Conservation (phyloP, 2,888 invertebrate genomes). For the Scaptomyza reducta region DNA sequence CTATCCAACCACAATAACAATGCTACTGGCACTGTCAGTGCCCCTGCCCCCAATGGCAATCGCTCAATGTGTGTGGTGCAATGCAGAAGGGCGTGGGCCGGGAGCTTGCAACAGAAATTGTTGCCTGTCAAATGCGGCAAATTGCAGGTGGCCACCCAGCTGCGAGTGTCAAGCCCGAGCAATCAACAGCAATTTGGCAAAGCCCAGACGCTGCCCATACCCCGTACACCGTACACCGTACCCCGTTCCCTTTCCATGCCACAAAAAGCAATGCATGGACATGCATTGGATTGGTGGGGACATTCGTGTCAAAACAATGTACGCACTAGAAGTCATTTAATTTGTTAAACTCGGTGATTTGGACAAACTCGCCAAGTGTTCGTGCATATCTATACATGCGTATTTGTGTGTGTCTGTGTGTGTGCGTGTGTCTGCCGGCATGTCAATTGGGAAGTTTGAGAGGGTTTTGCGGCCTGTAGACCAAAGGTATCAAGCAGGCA, state of each 20-base stretch:
- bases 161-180: constrained; percentile 36
- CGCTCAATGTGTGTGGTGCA: constrained; percentile 33
- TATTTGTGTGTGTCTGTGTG: constrained; percentile 5
- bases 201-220: constrained; percentile 55
- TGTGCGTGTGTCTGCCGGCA: constrained; percentile 3
- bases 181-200: constrained; percentile 75
- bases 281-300: constrained; percentile 44
- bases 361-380: constrained; percentile 52
- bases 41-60: constrained; percentile 21
- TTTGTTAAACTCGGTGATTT: constrained; percentile 84
- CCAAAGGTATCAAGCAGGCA: constrained; percentile 16
- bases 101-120: constrained; percentile 9
- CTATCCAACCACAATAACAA: constrained; percentile 27
- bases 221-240: neutral
- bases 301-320: constrained; percentile 80
- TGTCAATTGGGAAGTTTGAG: constrained; percentile 14
- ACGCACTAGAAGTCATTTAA: constrained; percentile 84
- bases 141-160: constrained; percentile 52
- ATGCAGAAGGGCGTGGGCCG: neutral
- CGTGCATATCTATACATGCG: neutral
- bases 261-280: neutral
- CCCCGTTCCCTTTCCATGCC: too few species aligned
- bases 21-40: neutral
- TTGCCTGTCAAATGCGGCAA: constrained; percentile 54
- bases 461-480: neutral